Percentiles rank a stretch among this genome's conserved stretches.
These are phyloP conservation scores for Hermaeophaga mercurialis DNA, from an alignment of 2,888 invertebrate genomes.

Conservation along the genomic window DNA sequence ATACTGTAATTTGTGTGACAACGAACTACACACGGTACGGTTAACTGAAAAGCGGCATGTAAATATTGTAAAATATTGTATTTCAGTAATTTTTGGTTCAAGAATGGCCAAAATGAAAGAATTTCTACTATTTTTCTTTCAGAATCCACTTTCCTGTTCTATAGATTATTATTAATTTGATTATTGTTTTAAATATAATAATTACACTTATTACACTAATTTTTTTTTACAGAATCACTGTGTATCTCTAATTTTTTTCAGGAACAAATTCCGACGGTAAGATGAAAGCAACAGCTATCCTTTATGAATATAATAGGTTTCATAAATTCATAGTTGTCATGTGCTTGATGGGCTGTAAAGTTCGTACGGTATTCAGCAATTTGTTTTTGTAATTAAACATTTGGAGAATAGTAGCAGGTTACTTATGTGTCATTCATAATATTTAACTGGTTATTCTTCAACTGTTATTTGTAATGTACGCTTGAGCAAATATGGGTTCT, in stretches of 20 bases:
- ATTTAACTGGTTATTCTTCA: background rate
- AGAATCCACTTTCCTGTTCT: no score
- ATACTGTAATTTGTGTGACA: no score
- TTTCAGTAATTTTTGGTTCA: no score
- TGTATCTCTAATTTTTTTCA: background rate
- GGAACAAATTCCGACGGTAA: background rate
- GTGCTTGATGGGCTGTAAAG: constrained; percentile 3
- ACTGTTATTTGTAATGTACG: background rate
- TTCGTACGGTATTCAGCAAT: constrained; percentile 5
- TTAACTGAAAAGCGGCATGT: no score
- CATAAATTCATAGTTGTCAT: background rate
- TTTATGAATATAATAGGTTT: background rate
- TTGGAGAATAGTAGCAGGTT: background rate
- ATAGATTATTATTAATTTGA: no score
- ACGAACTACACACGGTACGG: no score
- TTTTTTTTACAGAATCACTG: background rate
- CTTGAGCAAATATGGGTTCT: background rate
- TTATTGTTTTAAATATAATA: no score
- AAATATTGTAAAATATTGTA: no score
- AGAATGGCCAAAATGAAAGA: no score
- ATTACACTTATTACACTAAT: no score
- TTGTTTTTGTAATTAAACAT: constrained; percentile 8
- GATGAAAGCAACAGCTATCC: background rate
- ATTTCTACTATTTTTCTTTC: no score
- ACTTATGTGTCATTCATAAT: background rate